Conservation (phyloP, 2,888 invertebrate genomes). For the Bimastos eiseni region DNA sequence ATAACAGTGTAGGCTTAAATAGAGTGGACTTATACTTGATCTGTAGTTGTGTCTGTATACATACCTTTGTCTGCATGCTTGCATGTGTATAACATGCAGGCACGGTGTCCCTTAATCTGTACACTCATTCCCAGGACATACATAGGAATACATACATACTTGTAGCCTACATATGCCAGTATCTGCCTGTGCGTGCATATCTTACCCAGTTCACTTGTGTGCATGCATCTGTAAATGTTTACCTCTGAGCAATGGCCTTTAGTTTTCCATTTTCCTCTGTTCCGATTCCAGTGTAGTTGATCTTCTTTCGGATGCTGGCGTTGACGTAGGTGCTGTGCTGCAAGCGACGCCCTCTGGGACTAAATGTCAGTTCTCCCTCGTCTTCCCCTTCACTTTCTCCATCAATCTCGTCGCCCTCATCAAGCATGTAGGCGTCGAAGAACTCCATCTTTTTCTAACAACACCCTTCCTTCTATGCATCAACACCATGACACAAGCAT, state of each 20-base stretch:
- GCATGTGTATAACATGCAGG: background rate
- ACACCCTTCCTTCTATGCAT: background rate
- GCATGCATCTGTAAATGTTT: background rate
- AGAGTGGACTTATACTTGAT: no score
- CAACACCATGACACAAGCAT: background rate
- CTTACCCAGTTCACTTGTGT: no score
- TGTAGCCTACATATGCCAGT: background rate
- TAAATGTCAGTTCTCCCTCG: background rate
- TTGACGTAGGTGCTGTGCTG: slow-evolving; percentile 22
- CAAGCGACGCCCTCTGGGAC: background rate
- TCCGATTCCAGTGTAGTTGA: background rate
- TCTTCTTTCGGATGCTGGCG: slow-evolving; percentile 10
- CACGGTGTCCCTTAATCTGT: background rate
- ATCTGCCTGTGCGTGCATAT: no score
- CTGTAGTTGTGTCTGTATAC: background rate
- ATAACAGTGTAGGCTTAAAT: no score
- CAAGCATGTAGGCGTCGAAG: slow-evolving; percentile 19
- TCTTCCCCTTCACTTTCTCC: background rate
- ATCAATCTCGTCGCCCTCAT: background rate
- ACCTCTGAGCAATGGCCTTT: background rate
- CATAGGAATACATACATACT: no score
- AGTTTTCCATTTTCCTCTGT: background rate
- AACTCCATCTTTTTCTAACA: background rate
- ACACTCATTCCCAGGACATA: no score
- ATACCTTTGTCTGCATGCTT: background rate